phyloP scores from a whole-genome alignment of 2,113 vertebrate genomes.

The Ctenodactylus gundi region DNA sequence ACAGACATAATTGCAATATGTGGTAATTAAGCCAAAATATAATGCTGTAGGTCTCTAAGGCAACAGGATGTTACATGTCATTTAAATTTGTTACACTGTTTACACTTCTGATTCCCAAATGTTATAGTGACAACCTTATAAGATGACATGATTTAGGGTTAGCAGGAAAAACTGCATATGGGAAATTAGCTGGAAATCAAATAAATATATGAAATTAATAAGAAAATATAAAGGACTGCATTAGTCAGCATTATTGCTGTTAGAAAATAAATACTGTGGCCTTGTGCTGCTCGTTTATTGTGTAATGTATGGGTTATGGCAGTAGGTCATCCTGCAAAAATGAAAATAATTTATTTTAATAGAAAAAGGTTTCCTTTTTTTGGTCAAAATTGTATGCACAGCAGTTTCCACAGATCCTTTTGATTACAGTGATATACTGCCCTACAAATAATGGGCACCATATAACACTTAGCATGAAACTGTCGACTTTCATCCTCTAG shows the following conservation, averaged over 20 bases:
- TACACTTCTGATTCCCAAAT: background rate
- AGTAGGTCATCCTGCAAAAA: conserved; percentile 68
- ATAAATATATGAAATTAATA: conserved; percentile 25
- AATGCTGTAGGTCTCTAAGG: background rate
- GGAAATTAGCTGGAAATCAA: conserved; percentile 13
- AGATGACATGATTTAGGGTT: background rate
- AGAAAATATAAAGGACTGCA: conserved; percentile 41
- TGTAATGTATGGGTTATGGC: conserved; percentile 67
- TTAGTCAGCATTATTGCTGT: conserved; percentile 26
- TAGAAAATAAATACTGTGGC: conserved; percentile 52
- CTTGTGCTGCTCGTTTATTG: conserved; percentile 13
- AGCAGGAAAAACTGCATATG: background rate
- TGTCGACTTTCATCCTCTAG: conserved; percentile 64
- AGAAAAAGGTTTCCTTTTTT: conserved; percentile 74
- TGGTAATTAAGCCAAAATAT: background rate
- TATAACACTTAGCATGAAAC: conserved; percentile 70
- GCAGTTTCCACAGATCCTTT: conserved; percentile 73
- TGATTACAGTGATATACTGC: conserved; percentile 71
- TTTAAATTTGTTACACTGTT: background rate
- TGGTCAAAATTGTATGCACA: conserved; percentile 68
- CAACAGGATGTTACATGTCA: background rate
- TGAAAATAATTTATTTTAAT: conserved; percentile 74
- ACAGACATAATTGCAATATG: background rate
- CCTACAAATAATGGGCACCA: conserved; percentile 76
- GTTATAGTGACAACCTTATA: background rate